Base-by-base conservation (phyloP, 2,888 invertebrate species). In the Anorthoa munda region DNA sequence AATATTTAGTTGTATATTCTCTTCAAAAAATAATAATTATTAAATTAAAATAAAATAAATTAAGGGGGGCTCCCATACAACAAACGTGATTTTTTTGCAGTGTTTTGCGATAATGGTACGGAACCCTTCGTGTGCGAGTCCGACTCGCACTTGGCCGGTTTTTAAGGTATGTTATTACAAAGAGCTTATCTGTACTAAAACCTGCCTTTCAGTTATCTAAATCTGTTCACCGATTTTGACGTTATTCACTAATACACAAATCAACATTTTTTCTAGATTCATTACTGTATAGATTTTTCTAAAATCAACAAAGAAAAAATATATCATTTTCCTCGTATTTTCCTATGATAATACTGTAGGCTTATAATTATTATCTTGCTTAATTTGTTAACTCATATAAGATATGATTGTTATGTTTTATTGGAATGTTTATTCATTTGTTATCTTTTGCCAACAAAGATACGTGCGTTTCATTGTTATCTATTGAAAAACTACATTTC, bases 341-440 rank as follows among this genome's bases (percentile, higher is more conserved):
- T 15, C 18, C 0, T 15, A 9, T 48, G 12, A 55, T 72, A 79
- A 50, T 18, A 48, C 1, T 53, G n/a, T 13, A 21, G 55, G 9
- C 46, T n/a, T 23, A 48, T 26, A 46, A 31, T 21, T 50, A 46
- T 46, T 66, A 59, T 77, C 23, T 26, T 15, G 18, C 23, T 46
- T 81, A 65, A 65, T 65, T 55, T 65, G 3, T 48, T 64, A 66
- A 55, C 55, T 64, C 55, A 79, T 82, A 51, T 3, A n/a, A 56
- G 79, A 79, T 82, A 82, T 78, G 79, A 71, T 78, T 66, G 39
- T 69, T 55, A 26, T 31, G 31, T 63, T 45, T 55, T 48, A 65
- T 65, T 45, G 55, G 21, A 64, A 69, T 77, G n/a, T 82, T 53
- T 67, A 31, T 39, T n/a, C 18, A 61, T 51, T 46, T 60, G 31